phyloP scores from a whole-genome alignment of 2,797 vertebrate genomes.

The Leptatherina wallacei region DNA sequence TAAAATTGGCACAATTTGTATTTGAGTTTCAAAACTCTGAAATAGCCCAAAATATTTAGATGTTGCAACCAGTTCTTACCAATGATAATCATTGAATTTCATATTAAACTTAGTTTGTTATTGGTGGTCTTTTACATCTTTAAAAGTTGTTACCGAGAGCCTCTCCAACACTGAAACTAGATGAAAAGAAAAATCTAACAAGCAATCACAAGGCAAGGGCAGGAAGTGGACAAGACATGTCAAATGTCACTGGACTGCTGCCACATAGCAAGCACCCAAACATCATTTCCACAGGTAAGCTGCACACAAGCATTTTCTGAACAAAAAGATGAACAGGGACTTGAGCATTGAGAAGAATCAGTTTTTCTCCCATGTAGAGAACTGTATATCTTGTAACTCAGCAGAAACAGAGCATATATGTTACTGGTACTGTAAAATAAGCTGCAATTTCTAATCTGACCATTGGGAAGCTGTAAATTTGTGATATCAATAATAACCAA shows the following conservation, averaged over 20 bases:
- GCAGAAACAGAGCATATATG: too few relatives aligned
- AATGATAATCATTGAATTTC: conserved; percentile 2
- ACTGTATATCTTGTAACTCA: neutral
- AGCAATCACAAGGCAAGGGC: conserved; percentile 12
- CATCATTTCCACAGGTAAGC: conserved; percentile 46
- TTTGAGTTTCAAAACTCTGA: conserved; percentile 14
- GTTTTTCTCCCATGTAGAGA: neutral
- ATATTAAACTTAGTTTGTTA: neutral
- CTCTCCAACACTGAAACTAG: neutral
- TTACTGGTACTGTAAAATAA: too few relatives aligned
- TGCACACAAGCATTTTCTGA: conserved; percentile 34
- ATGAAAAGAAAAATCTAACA: conserved; percentile 7
- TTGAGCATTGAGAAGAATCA: conserved; percentile 13
- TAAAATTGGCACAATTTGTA: conserved; percentile 4
- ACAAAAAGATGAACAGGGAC: conserved; percentile 44
- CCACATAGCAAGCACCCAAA: conserved; percentile 20
- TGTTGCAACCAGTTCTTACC: neutral
- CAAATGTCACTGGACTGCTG: conserved; percentile 14
- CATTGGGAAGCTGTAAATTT: too few relatives aligned
- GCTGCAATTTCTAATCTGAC: too few relatives aligned
- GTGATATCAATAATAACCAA: too few relatives aligned
- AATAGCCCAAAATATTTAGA: conserved; percentile 16
- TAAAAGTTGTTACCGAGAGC: neutral
- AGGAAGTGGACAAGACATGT: conserved; percentile 41
- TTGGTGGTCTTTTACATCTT: neutral